These are phyloP conservation scores for Pterois miles DNA, from an alignment of 2,797 vertebrate genomes.

Conservation along the genomic window DNA sequence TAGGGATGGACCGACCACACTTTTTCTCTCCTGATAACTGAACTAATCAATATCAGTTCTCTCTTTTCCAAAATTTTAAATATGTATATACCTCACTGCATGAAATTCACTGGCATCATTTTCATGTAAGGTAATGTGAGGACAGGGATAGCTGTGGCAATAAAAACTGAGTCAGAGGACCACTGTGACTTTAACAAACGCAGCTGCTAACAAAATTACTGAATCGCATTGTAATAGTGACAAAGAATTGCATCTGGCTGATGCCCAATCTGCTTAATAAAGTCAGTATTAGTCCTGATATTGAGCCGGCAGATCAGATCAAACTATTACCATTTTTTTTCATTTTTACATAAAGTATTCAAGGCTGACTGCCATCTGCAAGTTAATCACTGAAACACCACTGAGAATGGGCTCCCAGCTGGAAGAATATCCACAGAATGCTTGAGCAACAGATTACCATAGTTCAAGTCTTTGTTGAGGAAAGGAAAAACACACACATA, in stretches of 20 bases:
- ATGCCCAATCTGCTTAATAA: too few relatives aligned
- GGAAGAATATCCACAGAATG: too few relatives aligned
- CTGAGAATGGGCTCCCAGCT: too few relatives aligned
- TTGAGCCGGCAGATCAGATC: neutral
- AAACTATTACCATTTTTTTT: neutral
- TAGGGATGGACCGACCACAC: too few relatives aligned
- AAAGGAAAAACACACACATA: too few relatives aligned
- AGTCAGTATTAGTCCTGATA: neutral
- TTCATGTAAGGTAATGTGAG: neutral
- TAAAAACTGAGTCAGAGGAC: neutral
- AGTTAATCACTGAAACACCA: too few relatives aligned
- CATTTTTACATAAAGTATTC: neutral
- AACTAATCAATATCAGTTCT: neutral
- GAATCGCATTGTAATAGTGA: neutral
- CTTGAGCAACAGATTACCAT: too few relatives aligned
- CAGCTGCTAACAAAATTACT: neutral
- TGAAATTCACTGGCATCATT: neutral
- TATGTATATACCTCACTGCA: neutral
- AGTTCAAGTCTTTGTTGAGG: too few relatives aligned
- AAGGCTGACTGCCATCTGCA: neutral
- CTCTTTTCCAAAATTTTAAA: neutral
- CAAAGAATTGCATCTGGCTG: neutral
- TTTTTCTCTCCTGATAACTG: too few relatives aligned
- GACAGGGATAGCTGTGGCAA: neutral
- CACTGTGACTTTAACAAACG: too few relatives aligned